phyloP scores from a whole-genome alignment of 2,113 vertebrate species.

The Uropsilus gracilis region DNA sequence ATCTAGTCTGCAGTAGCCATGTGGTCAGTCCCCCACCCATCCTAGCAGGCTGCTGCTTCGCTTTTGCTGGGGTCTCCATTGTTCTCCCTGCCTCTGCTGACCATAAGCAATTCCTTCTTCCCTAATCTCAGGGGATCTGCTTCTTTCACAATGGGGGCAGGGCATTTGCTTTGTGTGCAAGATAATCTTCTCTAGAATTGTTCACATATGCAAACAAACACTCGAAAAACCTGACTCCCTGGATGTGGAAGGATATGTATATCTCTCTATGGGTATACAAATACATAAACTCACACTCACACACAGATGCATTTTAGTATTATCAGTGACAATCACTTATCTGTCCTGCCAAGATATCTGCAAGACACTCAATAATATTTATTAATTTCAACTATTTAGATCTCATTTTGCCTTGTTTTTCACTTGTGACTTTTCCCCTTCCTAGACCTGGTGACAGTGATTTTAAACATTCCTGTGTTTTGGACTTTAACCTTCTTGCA shows the following conservation, averaged over 20 bases:
- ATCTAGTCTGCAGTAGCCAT: constrained; percentile 80
- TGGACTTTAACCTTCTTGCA: not conserved
- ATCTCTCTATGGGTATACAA: not conserved
- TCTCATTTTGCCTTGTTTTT: constrained; percentile 4
- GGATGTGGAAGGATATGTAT: not conserved
- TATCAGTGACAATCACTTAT: not conserved
- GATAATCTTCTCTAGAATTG: constrained; percentile 86
- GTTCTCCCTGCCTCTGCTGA: constrained; percentile 88
- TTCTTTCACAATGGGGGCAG: constrained; percentile 85
- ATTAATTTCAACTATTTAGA: constrained; percentile 1
- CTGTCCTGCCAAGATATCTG: not conserved
- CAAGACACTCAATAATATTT: not conserved
- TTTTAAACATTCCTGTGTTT: not conserved
- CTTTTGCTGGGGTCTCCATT: constrained; percentile 86
- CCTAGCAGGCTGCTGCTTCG: constrained; percentile 77
- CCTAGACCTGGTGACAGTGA: not conserved
- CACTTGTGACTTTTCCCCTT: not conserved
- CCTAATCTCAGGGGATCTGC: constrained; percentile 85
- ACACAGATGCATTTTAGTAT: not conserved
- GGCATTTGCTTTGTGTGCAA: constrained; percentile 84
- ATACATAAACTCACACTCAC: not conserved
- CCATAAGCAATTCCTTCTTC: constrained; percentile 87
- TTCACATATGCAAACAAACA: constrained; percentile 74
- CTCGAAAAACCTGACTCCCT: not conserved
- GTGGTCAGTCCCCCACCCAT: constrained; percentile 84